Percentiles rank a stretch among this genome's conserved stretches.
These are phyloP conservation scores for Mesorhabditis spiculigera DNA, from an alignment of 2,888 invertebrate genomes.

Conservation along the genomic window DNA sequence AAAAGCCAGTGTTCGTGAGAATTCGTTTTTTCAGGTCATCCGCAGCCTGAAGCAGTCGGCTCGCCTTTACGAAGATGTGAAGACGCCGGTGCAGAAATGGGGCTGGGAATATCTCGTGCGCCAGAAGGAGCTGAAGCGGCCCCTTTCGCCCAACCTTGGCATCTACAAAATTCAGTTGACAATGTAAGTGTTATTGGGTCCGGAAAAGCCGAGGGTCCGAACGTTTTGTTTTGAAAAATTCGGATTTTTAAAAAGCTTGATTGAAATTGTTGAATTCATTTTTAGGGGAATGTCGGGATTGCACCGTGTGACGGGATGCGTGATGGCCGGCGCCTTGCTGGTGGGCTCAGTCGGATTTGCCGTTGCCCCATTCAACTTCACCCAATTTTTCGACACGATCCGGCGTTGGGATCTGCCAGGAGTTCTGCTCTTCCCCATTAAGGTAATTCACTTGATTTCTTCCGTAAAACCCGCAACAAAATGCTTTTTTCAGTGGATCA, in stretches of 20 bases:
- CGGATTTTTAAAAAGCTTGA: background rate
- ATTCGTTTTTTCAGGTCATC: background rate
- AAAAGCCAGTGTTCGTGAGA: too few relatives aligned
- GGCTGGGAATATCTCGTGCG: conserved; percentile 55
- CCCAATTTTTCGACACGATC: conserved; percentile 50
- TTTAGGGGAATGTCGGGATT: conserved; percentile 45
- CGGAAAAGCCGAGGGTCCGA: background rate
- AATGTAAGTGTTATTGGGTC: background rate
- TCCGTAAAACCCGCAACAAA: background rate
- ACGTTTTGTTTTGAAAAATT: conserved; percentile 4
- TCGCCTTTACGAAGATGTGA: conserved; percentile 16
- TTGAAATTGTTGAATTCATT: background rate
- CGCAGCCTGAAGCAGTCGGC: background rate
- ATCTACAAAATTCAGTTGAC: conserved; percentile 55
- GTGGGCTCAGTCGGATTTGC: conserved; percentile 54
- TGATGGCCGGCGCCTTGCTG: conserved; percentile 56
- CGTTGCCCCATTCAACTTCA: conserved; percentile 53
- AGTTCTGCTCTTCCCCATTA: conserved; percentile 49
- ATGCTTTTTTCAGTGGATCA: conserved; percentile 38
- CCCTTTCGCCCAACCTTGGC: conserved; percentile 56
- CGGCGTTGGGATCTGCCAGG: conserved; percentile 46
- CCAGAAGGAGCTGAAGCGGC: conserved; percentile 50
- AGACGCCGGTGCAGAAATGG: conserved; percentile 49
- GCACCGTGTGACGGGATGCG: conserved; percentile 52
- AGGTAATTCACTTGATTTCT: conserved; percentile 20